Evolutionary conservation across 2,797 vertebrate genomes (phyloP).

Genomic region (Uromys caudimaculatus): DNA sequence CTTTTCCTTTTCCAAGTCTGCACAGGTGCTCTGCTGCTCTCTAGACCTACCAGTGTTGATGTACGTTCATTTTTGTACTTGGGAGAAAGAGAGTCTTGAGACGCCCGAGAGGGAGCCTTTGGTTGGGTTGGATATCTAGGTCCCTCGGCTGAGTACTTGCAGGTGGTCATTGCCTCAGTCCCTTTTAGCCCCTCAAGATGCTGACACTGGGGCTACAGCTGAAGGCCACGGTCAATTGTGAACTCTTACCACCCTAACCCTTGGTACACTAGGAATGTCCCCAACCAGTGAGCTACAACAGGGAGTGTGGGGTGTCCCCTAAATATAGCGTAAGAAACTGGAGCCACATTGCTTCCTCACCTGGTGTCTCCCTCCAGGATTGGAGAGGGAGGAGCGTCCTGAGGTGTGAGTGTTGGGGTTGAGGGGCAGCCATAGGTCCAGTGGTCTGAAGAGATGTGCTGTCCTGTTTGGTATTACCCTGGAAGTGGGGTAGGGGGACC

Average conservation of each 20-base stretch:
- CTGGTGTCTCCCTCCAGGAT: conserved; percentile 43
- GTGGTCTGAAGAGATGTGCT: background rate
- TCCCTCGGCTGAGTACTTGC: background rate
- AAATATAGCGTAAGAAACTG: conserved; percentile 66
- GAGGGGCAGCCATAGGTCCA: background rate
- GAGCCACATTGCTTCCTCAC: conserved; percentile 31
- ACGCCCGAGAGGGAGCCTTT: background rate
- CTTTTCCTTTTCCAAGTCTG: background rate
- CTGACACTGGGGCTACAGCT: conserved; percentile 67
- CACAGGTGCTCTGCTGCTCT: background rate
- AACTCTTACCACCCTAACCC: background rate
- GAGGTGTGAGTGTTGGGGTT: background rate
- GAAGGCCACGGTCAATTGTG: conserved; percentile 64
- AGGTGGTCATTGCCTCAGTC: conserved; percentile 3
- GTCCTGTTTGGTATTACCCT: background rate
- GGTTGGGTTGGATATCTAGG: background rate
- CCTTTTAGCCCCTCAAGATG: conserved; percentile 67
- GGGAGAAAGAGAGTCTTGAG: background rate
- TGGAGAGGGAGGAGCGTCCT: background rate
- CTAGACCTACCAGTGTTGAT: background rate
- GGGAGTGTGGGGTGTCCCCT: conserved; percentile 66
- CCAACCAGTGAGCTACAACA: background rate
- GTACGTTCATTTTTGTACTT: background rate
- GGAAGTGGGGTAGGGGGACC: too few relatives aligned
- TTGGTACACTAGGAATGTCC: conserved; percentile 8